Base-by-base conservation (phyloP, 1,140 invertebrate species). In the Cylas formicarius region DNA sequence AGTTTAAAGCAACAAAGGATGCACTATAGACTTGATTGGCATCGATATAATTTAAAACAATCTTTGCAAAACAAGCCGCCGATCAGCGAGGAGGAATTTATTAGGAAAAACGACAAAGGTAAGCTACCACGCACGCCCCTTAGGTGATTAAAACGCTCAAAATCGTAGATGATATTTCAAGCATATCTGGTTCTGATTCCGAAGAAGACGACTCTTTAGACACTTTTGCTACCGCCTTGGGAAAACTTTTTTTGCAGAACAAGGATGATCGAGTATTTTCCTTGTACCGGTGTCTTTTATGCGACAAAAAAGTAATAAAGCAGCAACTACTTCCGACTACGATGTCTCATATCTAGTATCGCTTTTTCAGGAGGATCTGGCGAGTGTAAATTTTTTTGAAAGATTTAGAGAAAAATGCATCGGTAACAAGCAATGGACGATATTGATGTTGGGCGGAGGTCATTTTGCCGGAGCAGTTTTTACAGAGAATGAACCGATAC, bases 381-480 rank as follows among this genome's bases (percentile, higher is more conserved):
- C 26, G 14, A 43, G 47, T 23, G 24, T 42, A 14, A 9, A 39
- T 26, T 29, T 56, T 14, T 26, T 35, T 16, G 23, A 45, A 19
- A 38, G 51, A 8, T 44, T 56, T 5, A 49, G 42, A 43, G 14
- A 44, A 6, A 53, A 38, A 24, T 54, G 51, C 27, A 21, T 29
- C 2, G 14, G 17, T 6, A 60, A 57, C 31, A 24, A 50, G 19
- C 42, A 63, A 6, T 89, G 83, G 82, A 77, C 79, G 1, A 67
- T 91, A 1, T 67, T 91, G 33, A 86, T 91, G 82, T 66, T 88
- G 9, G 84, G 84, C 4, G 86, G 86, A 21, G 88, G 89, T 2
- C 86, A 90, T 65, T 91, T 91, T 73, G 87, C 87, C 34, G 87
- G 80, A 7, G 85, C 81, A 21, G 70, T 92, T 22, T 91, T 90